These are phyloP conservation scores for Diadophis punctatus DNA, from an alignment of 2,113 vertebrate species.

Conservation along the genomic window DNA sequence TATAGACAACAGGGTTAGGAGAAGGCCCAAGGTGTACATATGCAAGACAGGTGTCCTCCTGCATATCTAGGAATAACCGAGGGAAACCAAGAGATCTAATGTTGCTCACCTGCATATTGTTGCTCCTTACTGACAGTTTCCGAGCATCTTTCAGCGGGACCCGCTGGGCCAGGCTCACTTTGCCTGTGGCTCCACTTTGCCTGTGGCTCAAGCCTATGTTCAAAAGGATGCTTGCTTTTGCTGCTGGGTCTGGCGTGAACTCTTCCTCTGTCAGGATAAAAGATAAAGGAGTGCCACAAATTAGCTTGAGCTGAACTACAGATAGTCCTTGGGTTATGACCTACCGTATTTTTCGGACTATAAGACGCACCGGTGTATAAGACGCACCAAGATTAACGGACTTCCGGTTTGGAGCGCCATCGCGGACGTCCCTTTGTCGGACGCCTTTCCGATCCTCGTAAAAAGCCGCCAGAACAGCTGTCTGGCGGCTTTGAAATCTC, in stretches of 20 bases:
- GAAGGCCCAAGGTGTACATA: neutral
- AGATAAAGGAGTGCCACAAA: conserved; percentile 11
- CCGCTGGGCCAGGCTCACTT: conserved; percentile 51
- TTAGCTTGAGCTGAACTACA: neutral
- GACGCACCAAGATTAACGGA: too few species aligned
- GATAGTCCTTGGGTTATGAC: neutral
- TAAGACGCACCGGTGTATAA: too few species aligned
- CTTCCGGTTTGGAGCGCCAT: too few species aligned
- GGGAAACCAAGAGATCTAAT: neutral
- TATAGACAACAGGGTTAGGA: neutral
- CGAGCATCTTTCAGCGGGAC: conserved; percentile 46
- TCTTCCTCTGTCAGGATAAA: conserved; percentile 19
- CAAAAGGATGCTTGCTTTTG: conserved; percentile 44
- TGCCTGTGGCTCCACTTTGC: neutral
- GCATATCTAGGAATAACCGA: neutral
- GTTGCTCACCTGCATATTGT: conserved; percentile 11
- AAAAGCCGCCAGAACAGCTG: too few species aligned
- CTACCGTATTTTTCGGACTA: too few species aligned
- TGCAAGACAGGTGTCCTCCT: neutral
- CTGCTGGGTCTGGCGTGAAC: conserved; percentile 33
- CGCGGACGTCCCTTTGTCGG: too few species aligned
- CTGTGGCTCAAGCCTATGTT: conserved; percentile 19
- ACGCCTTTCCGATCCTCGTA: too few species aligned
- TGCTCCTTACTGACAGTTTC: conserved; percentile 6
- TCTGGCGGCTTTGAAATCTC: too few species aligned